Percentiles rank a stretch among this genome's conserved stretches.
phyloP scores from a whole-genome alignment of 2,888 invertebrate genomes.

The Chloromyia formosa region DNA sequence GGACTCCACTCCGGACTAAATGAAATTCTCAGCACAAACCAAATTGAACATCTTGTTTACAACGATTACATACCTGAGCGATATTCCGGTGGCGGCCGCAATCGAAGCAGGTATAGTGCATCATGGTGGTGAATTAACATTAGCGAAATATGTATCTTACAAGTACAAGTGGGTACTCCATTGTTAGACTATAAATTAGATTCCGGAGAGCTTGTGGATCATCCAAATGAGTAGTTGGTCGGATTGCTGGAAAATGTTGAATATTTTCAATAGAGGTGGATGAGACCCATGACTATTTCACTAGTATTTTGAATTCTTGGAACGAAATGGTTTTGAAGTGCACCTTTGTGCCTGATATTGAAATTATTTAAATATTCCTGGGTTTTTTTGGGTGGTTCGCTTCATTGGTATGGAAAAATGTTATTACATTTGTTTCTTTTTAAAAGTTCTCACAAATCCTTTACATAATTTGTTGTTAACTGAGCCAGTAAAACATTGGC shows the following conservation, averaged over 20 bases:
- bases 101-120: too few species aligned
- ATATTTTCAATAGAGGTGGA: too few species aligned
- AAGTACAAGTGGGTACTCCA: constrained; percentile 35
- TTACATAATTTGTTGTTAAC: too few species aligned
- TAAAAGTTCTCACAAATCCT: too few species aligned
- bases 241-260: background rate
- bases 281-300: constrained; percentile 7
- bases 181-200: constrained; percentile 35
- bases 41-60: constrained; percentile 35
- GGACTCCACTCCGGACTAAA: background rate
- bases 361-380: constrained; percentile 13
- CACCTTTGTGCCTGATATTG: background rate
- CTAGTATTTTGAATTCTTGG: constrained; percentile 11
- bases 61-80: constrained; percentile 8
- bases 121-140: background rate
- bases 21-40: constrained; percentile 30
- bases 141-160: constrained; percentile 36
- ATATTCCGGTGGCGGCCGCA: background rate
- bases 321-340: background rate
- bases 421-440: too few species aligned
- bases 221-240: background rate
- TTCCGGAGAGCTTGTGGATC: constrained; percentile 28
- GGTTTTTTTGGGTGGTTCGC: too few species aligned
- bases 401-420: too few species aligned
- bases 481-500: too few species aligned